Evolutionary conservation across 2,113 vertebrate genomes (phyloP).

Genomic region (Myiozetetes cayanensis): DNA sequence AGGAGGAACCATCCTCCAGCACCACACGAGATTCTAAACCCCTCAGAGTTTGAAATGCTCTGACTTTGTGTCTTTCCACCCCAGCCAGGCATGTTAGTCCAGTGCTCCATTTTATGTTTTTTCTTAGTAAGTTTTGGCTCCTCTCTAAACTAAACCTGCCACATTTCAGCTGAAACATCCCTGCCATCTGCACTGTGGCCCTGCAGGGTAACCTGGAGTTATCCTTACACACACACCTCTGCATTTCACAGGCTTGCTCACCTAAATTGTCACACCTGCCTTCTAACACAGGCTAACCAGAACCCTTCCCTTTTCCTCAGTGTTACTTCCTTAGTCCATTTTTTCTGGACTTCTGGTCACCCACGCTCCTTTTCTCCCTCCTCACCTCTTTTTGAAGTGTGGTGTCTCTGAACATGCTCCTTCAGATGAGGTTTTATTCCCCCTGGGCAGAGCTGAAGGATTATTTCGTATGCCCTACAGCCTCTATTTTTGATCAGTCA

Average conservation of each 20-base stretch:
- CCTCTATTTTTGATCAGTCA: neutral
- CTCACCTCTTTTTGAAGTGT: neutral
- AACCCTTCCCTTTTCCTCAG: neutral
- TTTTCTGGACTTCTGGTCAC: neutral
- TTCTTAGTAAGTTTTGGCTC: neutral
- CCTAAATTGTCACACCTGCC: neutral
- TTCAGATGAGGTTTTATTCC: neutral
- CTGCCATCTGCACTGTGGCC: neutral
- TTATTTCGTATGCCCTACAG: neutral
- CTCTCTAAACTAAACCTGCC: neutral
- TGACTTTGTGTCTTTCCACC: neutral
- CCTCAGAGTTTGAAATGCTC: rapidly evolving
- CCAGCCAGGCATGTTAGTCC: neutral
- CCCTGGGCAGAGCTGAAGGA: neutral
- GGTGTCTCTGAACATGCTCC: neutral
- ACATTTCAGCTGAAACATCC: rapidly evolving
- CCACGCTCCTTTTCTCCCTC: neutral
- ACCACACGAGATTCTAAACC: neutral
- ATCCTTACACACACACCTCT: neutral
- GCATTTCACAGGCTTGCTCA: neutral
- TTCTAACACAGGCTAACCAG: neutral
- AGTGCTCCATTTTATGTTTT: neutral
- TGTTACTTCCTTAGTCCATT: neutral
- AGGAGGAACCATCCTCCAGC: neutral
- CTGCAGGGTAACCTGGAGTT: neutral